Conservation (phyloP, 2,888 invertebrate genomes). For the Oligia latruncula region DNA sequence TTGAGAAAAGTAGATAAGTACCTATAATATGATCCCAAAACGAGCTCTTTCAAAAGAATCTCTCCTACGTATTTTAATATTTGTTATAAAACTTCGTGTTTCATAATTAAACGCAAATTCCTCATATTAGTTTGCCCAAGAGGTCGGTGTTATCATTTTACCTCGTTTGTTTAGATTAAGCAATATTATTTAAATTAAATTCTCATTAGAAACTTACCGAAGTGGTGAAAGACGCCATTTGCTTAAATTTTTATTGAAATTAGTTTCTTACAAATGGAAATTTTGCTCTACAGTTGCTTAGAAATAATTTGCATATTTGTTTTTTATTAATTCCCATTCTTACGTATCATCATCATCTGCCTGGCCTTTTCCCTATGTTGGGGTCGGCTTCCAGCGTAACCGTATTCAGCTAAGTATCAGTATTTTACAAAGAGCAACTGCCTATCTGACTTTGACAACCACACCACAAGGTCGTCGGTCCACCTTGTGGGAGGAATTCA, state of each 20-base stretch:
- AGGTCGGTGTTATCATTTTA: conserved; percentile 48
- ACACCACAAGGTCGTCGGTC: too few species aligned
- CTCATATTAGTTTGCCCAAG: conserved; percentile 24
- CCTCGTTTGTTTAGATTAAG: conserved; percentile 41
- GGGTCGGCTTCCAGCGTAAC: too few species aligned
- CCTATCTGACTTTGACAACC: too few species aligned
- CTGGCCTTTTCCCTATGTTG: too few species aligned
- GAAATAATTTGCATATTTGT: conserved; percentile 13
- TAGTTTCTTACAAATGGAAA: conserved; percentile 16
- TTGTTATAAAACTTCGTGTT: conserved; percentile 33
- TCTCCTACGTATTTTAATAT: neutral
- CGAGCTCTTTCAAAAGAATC: neutral
- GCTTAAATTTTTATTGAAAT: conserved; percentile 34
- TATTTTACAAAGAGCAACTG: too few species aligned
- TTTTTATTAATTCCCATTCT: neutral
- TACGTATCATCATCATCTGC: neutral
- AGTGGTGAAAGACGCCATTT: conserved; percentile 45
- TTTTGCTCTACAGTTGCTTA: conserved; percentile 6
- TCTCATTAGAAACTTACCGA: conserved; percentile 24
- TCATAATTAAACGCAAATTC: conserved; percentile 37
- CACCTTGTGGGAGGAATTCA: too few species aligned
- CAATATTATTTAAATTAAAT: conserved; percentile 51
- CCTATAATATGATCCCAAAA: neutral
- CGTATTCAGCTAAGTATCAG: too few species aligned
- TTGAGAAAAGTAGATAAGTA: too few species aligned